Evolutionary conservation across 1,140 invertebrate genomes (phyloP).

Genomic region (Harlomillsia oculata): DNA sequence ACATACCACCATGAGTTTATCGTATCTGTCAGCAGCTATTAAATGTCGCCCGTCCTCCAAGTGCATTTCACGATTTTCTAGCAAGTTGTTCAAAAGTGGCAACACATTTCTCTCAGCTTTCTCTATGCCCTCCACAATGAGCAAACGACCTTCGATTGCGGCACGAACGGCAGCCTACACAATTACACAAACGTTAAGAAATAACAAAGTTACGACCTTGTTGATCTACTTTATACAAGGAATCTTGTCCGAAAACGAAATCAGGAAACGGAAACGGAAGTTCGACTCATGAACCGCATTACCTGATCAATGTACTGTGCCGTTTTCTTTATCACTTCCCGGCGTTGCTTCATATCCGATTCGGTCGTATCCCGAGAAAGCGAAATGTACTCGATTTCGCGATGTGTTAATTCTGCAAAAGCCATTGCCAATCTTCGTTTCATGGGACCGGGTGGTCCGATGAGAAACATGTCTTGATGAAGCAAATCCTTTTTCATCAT

Average conservation of each 20-base stretch:
- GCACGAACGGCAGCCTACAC: constrained; percentile 76
- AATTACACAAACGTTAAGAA: too few species aligned
- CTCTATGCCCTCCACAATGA: constrained; percentile 93
- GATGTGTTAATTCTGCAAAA: constrained; percentile 74
- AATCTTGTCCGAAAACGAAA: too few species aligned
- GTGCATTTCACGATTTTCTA: constrained; percentile 99
- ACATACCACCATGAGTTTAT: constrained; percentile 71
- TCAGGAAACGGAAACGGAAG: too few species aligned
- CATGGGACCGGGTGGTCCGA: constrained; percentile 72
- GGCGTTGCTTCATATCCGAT: constrained; percentile 86
- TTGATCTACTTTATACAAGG: too few species aligned
- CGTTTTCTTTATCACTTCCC: constrained; percentile 78
- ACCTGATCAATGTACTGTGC: constrained; percentile 91
- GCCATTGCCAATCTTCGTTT: constrained; percentile 70
- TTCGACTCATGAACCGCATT: too few species aligned
- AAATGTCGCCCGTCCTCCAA: constrained; percentile 92
- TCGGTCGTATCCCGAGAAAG: constrained; percentile 93
- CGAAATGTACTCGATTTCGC: constrained; percentile 87
- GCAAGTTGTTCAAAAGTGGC: constrained; percentile 91
- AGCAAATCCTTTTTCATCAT: constrained; percentile 88
- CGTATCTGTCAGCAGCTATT: constrained; percentile 76
- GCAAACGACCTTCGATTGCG: constrained; percentile 73
- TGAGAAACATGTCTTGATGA: constrained; percentile 89
- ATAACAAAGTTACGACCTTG: too few species aligned
- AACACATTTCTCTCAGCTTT: constrained; percentile 95